phyloP scores from a whole-genome alignment of 2,113 vertebrate genomes.

The Miniopterus natalensis region DNA sequence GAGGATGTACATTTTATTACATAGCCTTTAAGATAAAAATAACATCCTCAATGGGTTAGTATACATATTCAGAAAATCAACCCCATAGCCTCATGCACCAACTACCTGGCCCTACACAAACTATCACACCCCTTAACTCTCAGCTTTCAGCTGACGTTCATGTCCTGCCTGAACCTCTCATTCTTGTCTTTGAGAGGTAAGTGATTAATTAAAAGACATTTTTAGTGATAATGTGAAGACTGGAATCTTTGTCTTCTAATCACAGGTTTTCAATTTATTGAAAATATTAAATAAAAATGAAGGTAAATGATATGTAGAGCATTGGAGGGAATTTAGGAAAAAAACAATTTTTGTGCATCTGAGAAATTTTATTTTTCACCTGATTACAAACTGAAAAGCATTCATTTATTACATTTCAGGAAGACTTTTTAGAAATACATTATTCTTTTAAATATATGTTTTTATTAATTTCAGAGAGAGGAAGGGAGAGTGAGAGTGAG shows the following conservation, averaged over 20 bases:
- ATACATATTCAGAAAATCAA: neutral
- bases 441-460: no score
- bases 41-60: neutral
- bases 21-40: neutral
- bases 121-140: neutral
- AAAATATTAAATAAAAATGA: conserved; percentile 17
- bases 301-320: neutral
- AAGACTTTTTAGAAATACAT: neutral
- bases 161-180: neutral
- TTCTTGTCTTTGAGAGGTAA: neutral
- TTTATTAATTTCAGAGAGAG: no score
- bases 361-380: neutral
- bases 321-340: neutral
- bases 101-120: neutral
- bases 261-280: neutral
- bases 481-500: no score
- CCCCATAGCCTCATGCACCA: neutral
- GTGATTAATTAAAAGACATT: neutral
- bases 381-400: neutral
- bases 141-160: neutral
- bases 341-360: neutral
- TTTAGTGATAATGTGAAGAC: neutral
- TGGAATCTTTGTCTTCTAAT: neutral
- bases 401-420: neutral
- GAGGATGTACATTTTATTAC: neutral